phyloP scores from a whole-genome alignment of 2,888 invertebrate species.

The Adelphocoris suturalis region DNA sequence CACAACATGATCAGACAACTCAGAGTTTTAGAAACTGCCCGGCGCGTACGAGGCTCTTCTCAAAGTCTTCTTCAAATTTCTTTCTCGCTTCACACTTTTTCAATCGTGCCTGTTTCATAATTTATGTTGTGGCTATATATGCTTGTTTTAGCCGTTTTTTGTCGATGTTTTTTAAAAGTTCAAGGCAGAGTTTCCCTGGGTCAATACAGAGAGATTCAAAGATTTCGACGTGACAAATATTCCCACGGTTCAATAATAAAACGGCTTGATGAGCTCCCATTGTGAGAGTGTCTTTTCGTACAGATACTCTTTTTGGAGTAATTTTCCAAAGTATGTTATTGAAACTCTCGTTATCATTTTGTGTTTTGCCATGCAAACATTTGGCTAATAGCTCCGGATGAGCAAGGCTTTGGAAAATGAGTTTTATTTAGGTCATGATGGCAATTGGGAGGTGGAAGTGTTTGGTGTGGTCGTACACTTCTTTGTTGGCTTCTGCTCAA shows the following conservation, averaged over 20 bases:
- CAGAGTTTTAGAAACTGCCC: no score
- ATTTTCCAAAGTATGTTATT: constrained; percentile 16
- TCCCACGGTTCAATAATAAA: background rate
- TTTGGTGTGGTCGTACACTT: constrained; percentile 6
- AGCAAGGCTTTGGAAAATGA: constrained; percentile 15
- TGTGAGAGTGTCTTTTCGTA: background rate
- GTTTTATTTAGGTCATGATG: constrained; percentile 25
- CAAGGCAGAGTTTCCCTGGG: no score
- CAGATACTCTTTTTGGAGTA: constrained; percentile 24
- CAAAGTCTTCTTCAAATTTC: no score
- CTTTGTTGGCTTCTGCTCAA: constrained; percentile 50
- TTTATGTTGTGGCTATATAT: no score
- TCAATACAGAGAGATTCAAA: no score
- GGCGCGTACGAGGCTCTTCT: no score
- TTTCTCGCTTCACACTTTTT: no score
- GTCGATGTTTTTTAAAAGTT: no score
- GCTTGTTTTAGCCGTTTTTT: no score
- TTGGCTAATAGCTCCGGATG: background rate
- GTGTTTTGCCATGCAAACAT: constrained; percentile 60
- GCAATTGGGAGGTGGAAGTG: constrained; percentile 47
- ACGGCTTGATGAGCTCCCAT: constrained; percentile 15
- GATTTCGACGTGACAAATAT: no score
- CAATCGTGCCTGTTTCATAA: no score
- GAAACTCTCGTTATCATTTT: constrained; percentile 42
- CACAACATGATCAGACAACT: no score